Evolutionary conservation across 2,113 vertebrate genomes (phyloP).

Genomic region (Hippopotamus amphibius): DNA sequence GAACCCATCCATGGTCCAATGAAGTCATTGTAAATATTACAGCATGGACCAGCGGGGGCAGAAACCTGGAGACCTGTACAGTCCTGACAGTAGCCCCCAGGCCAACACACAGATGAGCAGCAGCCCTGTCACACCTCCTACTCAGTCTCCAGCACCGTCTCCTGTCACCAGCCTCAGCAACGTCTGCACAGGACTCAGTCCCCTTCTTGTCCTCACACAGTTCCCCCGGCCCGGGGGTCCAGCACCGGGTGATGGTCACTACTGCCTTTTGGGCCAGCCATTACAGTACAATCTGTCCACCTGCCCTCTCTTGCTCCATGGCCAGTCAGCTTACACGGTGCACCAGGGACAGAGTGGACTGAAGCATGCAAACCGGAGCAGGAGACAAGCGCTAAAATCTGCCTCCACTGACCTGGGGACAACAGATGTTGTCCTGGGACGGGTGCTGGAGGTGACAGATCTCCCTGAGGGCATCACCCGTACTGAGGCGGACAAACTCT

Average conservation of each 20-base stretch:
- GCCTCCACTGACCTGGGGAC: slow-evolving; percentile 97
- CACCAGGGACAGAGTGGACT: slow-evolving; percentile 96
- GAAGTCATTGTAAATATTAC: slow-evolving; percentile 99
- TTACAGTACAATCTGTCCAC: slow-evolving; percentile 96
- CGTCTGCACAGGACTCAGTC: slow-evolving; percentile 95
- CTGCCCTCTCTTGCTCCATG: slow-evolving; percentile 95
- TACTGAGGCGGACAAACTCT: slow-evolving; percentile 97
- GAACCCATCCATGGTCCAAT: slow-evolving; percentile 96
- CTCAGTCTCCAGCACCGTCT: slow-evolving; percentile 96
- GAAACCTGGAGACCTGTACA: slow-evolving; percentile 96
- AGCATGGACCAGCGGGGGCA: slow-evolving; percentile 96
- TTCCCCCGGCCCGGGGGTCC: slow-evolving; percentile 95
- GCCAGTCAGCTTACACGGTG: slow-evolving; percentile 93
- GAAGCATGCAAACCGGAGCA: slow-evolving; percentile 95
- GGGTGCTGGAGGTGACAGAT: slow-evolving; percentile 97
- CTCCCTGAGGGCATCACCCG: slow-evolving; percentile 98
- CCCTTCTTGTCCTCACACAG: slow-evolving; percentile 95
- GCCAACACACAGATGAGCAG: slow-evolving; percentile 93
- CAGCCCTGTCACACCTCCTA: slow-evolving; percentile 96
- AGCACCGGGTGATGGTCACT: slow-evolving; percentile 96
- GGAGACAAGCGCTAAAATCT: slow-evolving; percentile 96
- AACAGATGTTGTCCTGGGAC: slow-evolving; percentile 95
- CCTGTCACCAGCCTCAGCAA: slow-evolving; percentile 94
- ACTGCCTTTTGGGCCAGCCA: slow-evolving; percentile 96
- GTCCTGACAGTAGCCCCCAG: slow-evolving; percentile 93